Base-by-base conservation (phyloP, 2,888 invertebrate genomes). In the Anticlea derivata region DNA sequence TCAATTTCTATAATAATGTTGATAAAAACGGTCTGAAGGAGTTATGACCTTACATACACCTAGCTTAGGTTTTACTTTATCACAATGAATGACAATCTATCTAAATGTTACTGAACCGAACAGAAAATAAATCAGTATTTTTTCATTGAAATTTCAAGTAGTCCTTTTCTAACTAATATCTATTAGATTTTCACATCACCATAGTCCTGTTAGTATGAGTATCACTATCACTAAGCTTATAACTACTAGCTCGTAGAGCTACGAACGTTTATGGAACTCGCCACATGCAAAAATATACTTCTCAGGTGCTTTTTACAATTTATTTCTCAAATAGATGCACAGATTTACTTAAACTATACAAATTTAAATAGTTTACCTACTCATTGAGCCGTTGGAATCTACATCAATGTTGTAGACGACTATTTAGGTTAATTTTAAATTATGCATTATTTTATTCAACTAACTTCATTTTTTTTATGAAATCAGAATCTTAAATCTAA, bases 241-340 rank as follows among this genome's bases (percentile, higher is more conserved):
- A 33, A 17, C 40, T 51, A 55, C 5, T 17, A 31, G 50, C 54
- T 55, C 50, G 24, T 22, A 10, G 50, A 48, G 50, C 50, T 44
- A 26, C 38, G 34, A 20, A 39, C 29, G 29, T 10, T 13, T 30
- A 37, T 37, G 55, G 55, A 55, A 45, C 55, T 55, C 55, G 55
- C 55, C 51, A 53, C 53, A 37, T 38, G 50, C 47, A 40, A 50
- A 39, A 47, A 44, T 48, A 52, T 45, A 51, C 47, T 35, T 43
- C 38, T 39, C 12, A 44, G 77, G 73, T 80, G 78, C 77, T 76
- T 66, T n/a, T 58, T 65, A 74, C 54, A 66, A 6, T 10, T 7
- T 56, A 53, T 66, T 59, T 65, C 66, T 65, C 65, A 56, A 55
- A 65, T 64, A 72, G 66, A 75, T 67, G 71, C 68, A 68, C 65